These are phyloP conservation scores for Lamprotornis superbus DNA, from an alignment of 2,113 vertebrate genomes.

Conservation along the genomic window DNA sequence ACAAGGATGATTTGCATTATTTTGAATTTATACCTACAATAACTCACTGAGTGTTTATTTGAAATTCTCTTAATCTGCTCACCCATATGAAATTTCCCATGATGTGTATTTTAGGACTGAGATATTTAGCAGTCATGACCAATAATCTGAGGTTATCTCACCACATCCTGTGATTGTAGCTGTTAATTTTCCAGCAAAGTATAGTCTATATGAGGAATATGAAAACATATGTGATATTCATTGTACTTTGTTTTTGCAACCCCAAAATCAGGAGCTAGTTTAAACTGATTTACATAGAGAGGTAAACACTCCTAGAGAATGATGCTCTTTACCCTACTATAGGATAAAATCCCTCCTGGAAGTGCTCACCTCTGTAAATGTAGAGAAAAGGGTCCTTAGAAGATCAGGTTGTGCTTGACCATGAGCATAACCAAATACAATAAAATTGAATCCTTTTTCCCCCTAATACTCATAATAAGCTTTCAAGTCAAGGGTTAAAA, in stretches of 20 bases:
- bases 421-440: neutral
- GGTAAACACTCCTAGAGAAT: neutral
- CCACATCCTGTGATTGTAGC: neutral
- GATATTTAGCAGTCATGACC: neutral
- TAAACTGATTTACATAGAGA: neutral
- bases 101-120: rapidly evolving
- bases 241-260: neutral
- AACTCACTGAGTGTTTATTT: neutral
- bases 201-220: neutral
- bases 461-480: neutral
- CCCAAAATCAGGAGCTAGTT: neutral
- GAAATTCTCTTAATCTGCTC: neutral
- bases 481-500: neutral
- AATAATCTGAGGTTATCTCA: neutral
- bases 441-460: neutral
- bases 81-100: neutral
- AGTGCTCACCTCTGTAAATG: neutral
- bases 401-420: neutral
- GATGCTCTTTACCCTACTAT: rapidly evolving
- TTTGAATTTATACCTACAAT: neutral
- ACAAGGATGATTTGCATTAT: neutral
- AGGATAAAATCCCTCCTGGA: neutral
- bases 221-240: neutral
- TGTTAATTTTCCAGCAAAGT: neutral
- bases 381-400: neutral